phyloP scores from a whole-genome alignment of 2,113 vertebrate species.

The Parotia lawesii region DNA sequence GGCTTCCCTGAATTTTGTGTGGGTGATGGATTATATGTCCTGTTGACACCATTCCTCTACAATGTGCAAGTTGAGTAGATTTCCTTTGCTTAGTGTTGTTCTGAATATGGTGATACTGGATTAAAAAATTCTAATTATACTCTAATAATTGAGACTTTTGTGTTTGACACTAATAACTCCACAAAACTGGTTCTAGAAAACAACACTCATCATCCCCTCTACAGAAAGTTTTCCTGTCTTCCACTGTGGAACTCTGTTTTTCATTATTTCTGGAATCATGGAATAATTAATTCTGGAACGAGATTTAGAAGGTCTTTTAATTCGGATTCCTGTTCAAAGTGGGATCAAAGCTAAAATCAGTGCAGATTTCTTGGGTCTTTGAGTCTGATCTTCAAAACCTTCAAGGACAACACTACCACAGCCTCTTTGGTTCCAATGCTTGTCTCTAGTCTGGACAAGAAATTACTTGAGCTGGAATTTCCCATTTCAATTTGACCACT shows the following conservation, averaged over 20 bases:
- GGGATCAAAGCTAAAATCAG: not conserved
- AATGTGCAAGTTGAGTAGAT: not conserved
- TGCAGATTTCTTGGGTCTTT: not conserved
- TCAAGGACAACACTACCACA: not conserved
- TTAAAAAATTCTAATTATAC: not conserved
- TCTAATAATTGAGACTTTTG: not conserved
- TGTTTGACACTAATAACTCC: not conserved
- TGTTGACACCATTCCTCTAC: not conserved
- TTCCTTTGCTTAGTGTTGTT: not conserved
- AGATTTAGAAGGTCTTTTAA: not conserved
- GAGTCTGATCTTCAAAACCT: not conserved
- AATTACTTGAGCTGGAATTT: not conserved
- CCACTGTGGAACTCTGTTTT: not conserved
- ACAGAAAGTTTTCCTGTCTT: not conserved
- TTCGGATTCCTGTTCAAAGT: not conserved
- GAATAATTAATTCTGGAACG: not conserved
- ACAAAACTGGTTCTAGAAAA: not conserved
- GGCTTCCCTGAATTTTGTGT: not conserved
- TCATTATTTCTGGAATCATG: not conserved
- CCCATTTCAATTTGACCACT: not conserved
- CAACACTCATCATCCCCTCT: accelerated
- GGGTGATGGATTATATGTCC: not conserved
- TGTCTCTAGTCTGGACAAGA: not conserved
- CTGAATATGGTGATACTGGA: not conserved
- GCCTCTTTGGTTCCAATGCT: not conserved